A percentile compares a stretch with the other conserved stretches of the same genome.
Conservation (phyloP, 1,140 invertebrate species). For the Drosophila repletoides region DNA sequence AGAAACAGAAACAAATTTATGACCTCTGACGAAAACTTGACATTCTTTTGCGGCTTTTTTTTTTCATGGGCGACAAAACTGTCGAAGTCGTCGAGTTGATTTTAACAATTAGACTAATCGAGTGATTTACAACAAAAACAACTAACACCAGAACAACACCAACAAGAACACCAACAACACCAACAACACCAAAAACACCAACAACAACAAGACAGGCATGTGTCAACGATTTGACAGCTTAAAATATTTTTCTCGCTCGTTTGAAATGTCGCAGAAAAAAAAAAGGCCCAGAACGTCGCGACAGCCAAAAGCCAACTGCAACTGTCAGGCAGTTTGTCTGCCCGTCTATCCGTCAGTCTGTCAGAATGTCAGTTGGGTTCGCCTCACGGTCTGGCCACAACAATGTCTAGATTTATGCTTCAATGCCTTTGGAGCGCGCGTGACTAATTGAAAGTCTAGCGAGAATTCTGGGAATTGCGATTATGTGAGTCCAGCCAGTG, state of each 20-base stretch:
- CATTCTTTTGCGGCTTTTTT: slow-evolving; percentile 46
- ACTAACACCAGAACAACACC: slow-evolving; percentile 11
- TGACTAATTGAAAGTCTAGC: slow-evolving; percentile 79
- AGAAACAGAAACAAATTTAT: slow-evolving; percentile 54
- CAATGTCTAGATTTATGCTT: slow-evolving; percentile 78
- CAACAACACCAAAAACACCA: slow-evolving; percentile 19
- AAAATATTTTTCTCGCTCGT: slow-evolving; percentile 67
- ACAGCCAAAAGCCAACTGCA: slow-evolving; percentile 42
- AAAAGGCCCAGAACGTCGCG: too few species aligned
- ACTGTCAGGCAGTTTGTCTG: slow-evolving; percentile 14
- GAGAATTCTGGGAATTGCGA: slow-evolving; percentile 50
- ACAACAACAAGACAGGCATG: slow-evolving; percentile 59
- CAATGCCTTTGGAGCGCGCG: slow-evolving; percentile 64
- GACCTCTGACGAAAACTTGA: slow-evolving; percentile 67
- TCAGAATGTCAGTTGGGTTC: slow-evolving; percentile 40
- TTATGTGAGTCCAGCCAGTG: slow-evolving; percentile 26
- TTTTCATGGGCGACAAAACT: slow-evolving; percentile 60
- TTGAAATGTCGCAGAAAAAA: slow-evolving; percentile 29
- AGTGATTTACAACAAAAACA: slow-evolving; percentile 64
- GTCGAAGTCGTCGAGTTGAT: slow-evolving; percentile 45
- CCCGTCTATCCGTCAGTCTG: slow-evolving; percentile 31
- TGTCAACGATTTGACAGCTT: slow-evolving; percentile 78
- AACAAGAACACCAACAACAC: slow-evolving; percentile 8
- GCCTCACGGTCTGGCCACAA: slow-evolving; percentile 49
- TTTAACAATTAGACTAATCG: slow-evolving; percentile 79